Base-by-base conservation (phyloP, 1,140 invertebrate genomes). In the Hermetia illucens region DNA sequence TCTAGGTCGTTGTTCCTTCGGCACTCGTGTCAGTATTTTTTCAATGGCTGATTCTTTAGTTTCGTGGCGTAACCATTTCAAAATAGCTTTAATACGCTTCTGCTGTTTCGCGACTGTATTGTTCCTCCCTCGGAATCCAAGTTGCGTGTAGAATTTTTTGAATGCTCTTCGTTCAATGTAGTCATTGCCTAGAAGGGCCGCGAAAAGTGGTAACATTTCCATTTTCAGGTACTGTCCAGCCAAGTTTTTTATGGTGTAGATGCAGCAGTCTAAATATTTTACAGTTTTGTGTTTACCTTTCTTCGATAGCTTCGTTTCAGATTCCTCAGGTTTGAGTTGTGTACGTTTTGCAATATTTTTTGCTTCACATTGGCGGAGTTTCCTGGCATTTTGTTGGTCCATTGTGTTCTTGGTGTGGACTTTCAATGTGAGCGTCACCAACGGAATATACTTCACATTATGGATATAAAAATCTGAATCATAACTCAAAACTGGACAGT, bases 401-500 rank as follows among this genome's bases (percentile, higher is more conserved):
- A 16, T 45, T 50, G 3, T 13, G 9, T 44, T 49, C 24, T 55
- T 57, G 19, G 48, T 59, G 16, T 55, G 45, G 35, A 58, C 52
- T 38, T 58, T 56, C 0, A 61, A 51, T 20, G 76, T 67, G 1
- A 88, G 53, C 27, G 74, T 78, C 37, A 75, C 68, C 32, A 86
- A 74, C 1, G 83, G 82, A 41, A 92, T 82, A 50, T 89, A 90
- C 3, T 71, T 51, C 2, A 87, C 69, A 61, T 85, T 79, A 59
- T 80, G 88, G 36, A 93, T 78, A 54, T 77, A 91, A 65, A 90
- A 94, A 66, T 94, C 90, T 2, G 87, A 92, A 59, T 94, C 90
- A 46, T 79, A 81, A 52, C 84, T 90, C 0, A 94, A 49, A 9
- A 93, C 74, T 3, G 88, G 88, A 49, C 85, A 91, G 21, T 80